These are phyloP conservation scores for Oceanodroma tethys DNA, from an alignment of 2,113 vertebrate genomes.

Conservation along the genomic window DNA sequence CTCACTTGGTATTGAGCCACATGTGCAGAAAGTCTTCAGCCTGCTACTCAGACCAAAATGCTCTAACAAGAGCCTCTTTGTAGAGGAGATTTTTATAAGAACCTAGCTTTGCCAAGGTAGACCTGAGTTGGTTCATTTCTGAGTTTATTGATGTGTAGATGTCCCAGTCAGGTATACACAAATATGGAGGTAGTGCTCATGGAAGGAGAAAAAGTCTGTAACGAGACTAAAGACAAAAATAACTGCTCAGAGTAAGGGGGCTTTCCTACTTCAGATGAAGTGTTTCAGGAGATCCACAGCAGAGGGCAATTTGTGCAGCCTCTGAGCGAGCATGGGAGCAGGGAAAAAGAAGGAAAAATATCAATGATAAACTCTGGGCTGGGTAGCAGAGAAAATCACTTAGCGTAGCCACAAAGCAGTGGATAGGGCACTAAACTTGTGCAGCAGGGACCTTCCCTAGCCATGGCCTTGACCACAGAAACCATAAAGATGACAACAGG, in stretches of 20 bases:
- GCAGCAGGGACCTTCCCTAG: neutral
- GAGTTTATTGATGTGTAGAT: neutral
- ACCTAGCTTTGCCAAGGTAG: neutral
- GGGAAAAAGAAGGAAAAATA: neutral
- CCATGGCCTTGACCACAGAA: neutral
- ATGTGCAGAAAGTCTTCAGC: neutral
- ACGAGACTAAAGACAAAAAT: neutral
- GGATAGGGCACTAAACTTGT: neutral
- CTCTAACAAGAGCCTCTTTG: neutral
- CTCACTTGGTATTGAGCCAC: neutral
- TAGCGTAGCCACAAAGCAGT: neutral
- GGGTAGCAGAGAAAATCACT: neutral
- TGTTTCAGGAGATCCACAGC: neutral
- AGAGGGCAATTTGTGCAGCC: neutral
- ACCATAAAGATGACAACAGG: neutral
- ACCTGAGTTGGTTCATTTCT: neutral
- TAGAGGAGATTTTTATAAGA: neutral
- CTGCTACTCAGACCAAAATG: neutral
- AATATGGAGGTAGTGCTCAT: neutral
- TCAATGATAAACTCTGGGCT: neutral
- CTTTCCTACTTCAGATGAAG: neutral
- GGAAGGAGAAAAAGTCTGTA: neutral
- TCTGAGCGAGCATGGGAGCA: neutral
- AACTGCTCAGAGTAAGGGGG: neutral
- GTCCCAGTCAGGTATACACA: neutral